A percentile compares a stretch with the other conserved stretches of the same genome.
phyloP scores from a whole-genome alignment of 2,113 vertebrate species.

The Montifringilla adamsi region DNA sequence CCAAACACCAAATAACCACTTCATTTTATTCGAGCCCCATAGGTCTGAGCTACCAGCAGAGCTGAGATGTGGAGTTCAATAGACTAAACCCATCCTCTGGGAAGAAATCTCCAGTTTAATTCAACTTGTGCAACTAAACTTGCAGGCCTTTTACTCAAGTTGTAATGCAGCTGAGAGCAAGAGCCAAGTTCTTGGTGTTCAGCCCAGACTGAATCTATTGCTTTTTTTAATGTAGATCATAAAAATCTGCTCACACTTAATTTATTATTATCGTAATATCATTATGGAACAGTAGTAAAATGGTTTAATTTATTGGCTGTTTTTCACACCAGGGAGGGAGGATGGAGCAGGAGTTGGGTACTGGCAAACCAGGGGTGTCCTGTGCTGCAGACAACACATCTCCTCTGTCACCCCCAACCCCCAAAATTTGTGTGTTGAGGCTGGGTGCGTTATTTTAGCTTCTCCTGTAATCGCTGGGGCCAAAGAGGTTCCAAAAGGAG shows the following conservation, averaged over 20 bases:
- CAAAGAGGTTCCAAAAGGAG: neutral
- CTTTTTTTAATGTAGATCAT: constrained; percentile 27
- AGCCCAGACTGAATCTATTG: constrained; percentile 49
- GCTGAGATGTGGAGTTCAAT: neutral
- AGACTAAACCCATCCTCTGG: neutral
- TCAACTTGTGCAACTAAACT: neutral
- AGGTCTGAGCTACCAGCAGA: neutral
- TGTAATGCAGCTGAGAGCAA: neutral
- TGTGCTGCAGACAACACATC: neutral
- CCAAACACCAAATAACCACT: neutral
- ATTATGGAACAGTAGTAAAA: constrained; percentile 53
- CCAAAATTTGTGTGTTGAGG: neutral
- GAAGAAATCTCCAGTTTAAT: neutral
- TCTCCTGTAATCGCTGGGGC: neutral
- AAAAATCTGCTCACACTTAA: constrained; percentile 56
- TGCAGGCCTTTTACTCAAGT: neutral
- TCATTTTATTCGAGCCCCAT: neutral
- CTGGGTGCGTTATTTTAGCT: neutral
- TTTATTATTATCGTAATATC: constrained; percentile 68
- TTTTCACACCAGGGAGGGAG: constrained; percentile 3
- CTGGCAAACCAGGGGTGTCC: neutral
- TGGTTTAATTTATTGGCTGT: constrained; percentile 5
- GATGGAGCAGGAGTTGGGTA: neutral
- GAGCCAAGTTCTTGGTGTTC: constrained; percentile 55
- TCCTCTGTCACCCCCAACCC: neutral